These are phyloP conservation scores for Ferrisia virgata DNA, from an alignment of 2,888 invertebrate species.

Conservation along the genomic window DNA sequence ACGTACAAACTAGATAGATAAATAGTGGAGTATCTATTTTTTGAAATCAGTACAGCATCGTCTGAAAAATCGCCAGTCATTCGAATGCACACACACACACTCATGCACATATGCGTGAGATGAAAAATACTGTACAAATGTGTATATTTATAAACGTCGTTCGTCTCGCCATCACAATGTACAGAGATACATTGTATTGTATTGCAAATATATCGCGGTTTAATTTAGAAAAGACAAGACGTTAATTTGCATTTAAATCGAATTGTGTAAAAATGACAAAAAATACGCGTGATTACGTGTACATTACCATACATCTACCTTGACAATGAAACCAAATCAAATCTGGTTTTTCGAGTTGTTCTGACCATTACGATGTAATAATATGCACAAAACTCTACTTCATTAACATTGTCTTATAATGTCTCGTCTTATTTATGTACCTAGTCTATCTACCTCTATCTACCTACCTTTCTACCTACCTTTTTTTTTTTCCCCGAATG, in stretches of 20 bases:
- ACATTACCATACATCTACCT: not conserved
- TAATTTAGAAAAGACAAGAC: not conserved
- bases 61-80: not conserved
- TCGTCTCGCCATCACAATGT: not conserved
- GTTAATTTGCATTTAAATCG: conserved; percentile 28
- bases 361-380: not conserved
- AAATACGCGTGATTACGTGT: not conserved
- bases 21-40: not conserved
- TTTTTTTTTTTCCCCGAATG: too few species aligned
- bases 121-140: too few species aligned
- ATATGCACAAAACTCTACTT: not conserved
- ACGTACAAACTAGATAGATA: too few species aligned
- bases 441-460: too few species aligned
- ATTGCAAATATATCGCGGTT: not conserved
- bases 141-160: not conserved
- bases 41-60: not conserved
- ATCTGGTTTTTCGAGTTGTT: not conserved
- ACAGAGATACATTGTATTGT: not conserved
- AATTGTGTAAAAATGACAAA: not conserved
- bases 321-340: conserved; percentile 11
- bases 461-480: not conserved
- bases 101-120: too few species aligned
- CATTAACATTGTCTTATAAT: not conserved
- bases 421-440: not conserved
- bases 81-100: too few species aligned